A percentile compares a stretch with the other conserved stretches of the same genome.
Evolutionary conservation across 2,888 invertebrate genomes (phyloP).

Genomic region (Drosophila kokeensis): DNA sequence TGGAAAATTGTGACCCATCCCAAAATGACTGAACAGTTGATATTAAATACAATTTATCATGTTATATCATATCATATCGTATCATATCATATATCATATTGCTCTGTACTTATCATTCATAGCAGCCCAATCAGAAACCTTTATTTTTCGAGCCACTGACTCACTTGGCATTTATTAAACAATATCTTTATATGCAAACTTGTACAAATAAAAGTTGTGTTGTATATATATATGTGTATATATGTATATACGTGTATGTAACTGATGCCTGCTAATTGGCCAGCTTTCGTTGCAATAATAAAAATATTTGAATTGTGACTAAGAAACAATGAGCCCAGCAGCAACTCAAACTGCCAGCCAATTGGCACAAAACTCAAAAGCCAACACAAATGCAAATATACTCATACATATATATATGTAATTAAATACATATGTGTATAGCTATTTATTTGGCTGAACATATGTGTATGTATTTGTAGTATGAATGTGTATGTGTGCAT

Average conservation of each 20-base stretch:
- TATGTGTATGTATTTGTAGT: slow-evolving; percentile 17
- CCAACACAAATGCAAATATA: slow-evolving; percentile 62
- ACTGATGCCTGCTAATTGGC: slow-evolving; percentile 66
- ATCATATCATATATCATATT: slow-evolving; percentile 21
- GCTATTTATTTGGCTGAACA: slow-evolving; percentile 1
- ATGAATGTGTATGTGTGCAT: not conserved
- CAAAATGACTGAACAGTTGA: not conserved
- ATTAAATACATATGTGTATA: slow-evolving; percentile 6
- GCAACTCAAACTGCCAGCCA: slow-evolving; percentile 47
- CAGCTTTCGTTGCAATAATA: slow-evolving; percentile 76
- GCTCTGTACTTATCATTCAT: slow-evolving; percentile 29
- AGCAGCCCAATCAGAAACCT: slow-evolving; percentile 26
- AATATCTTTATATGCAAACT: slow-evolving; percentile 47
- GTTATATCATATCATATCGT: slow-evolving; percentile 23
- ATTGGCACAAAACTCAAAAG: slow-evolving; percentile 62
- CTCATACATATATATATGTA: slow-evolving; percentile 1
- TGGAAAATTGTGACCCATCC: not conserved
- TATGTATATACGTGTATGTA: slow-evolving; percentile 11
- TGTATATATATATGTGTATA: not conserved
- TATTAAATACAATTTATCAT: slow-evolving; percentile 7
- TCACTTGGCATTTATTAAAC: slow-evolving; percentile 69
- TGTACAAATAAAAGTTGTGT: not conserved
- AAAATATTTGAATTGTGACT: slow-evolving; percentile 70
- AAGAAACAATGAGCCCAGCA: slow-evolving; percentile 58
- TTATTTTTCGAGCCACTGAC: slow-evolving; percentile 52